phyloP scores from a whole-genome alignment of 2,888 invertebrate species.

The Amphipyra berbera region DNA sequence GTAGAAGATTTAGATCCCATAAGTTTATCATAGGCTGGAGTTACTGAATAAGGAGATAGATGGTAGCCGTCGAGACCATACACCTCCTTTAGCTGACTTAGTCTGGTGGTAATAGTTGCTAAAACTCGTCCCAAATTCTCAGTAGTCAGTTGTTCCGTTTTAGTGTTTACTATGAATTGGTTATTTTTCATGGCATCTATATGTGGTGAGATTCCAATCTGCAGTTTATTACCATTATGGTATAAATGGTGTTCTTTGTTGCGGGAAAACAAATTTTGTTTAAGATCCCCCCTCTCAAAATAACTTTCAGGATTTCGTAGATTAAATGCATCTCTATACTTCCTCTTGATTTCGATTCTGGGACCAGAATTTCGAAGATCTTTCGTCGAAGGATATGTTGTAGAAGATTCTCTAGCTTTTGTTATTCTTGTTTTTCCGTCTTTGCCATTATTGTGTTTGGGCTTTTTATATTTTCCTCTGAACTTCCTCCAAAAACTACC shows the following conservation, averaged over 20 bases:
- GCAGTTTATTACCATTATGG: conserved; percentile 3
- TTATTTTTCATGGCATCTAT: conserved; percentile 4
- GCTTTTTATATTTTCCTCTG: conserved; percentile 48
- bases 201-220: conserved; percentile 18
- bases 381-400: neutral
- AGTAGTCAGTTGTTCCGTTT: neutral
- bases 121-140: conserved; percentile 12
- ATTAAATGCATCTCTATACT: conserved; percentile 11
- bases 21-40: no score
- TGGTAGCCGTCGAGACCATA: conserved; percentile 15
- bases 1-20: no score
- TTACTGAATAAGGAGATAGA: neutral
- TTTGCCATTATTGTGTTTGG: conserved; percentile 13
- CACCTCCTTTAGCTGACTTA: conserved; percentile 29
- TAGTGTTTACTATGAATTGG: conserved; percentile 1
- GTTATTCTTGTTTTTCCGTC: conserved; percentile 25
- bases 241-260: conserved; percentile 1
- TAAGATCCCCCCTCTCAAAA: conserved; percentile 27
- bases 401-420: conserved; percentile 7
- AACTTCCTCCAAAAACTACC: conserved; percentile 60
- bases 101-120: conserved; percentile 15
- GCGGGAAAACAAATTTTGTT: neutral
- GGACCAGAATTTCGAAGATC: neutral
- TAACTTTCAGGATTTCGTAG: conserved; percentile 1
- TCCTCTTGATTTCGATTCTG: conserved; percentile 12